These are phyloP conservation scores for Lepidostoma basale DNA, from an alignment of 1,140 invertebrate species.

Conservation along the genomic window DNA sequence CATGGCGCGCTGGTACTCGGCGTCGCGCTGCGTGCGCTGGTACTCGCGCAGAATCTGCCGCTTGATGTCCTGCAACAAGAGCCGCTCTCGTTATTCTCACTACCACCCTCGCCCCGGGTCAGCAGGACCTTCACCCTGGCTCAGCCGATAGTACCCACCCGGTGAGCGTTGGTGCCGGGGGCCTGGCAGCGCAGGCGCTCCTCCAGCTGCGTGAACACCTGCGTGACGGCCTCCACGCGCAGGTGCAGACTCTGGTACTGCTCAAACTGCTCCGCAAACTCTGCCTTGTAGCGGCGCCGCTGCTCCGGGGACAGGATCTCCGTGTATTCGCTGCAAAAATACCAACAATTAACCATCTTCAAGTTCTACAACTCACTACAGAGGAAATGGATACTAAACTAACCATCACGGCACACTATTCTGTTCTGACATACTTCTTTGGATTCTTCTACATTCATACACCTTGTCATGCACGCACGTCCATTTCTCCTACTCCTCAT, in stretches of 20 bases:
- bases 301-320: conserved; percentile 77
- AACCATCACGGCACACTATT: background rate
- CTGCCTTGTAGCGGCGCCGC: conserved; percentile 82
- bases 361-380: background rate
- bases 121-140: too few species aligned
- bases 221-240: conserved; percentile 76
- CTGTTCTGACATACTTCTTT: too few species aligned
- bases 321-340: conserved; percentile 73
- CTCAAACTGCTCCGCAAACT: conserved; percentile 84
- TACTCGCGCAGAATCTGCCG: conserved; percentile 84
- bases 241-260: conserved; percentile 81
- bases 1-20: conserved; percentile 72
- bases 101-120: too few species aligned
- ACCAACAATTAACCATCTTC: background rate
- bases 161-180: conserved; percentile 57
- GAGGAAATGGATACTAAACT: background rate
- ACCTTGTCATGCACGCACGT: too few species aligned
- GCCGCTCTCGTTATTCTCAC: background rate
- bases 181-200: conserved; percentile 65
- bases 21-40: conserved; percentile 75
- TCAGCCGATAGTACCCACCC: conserved; percentile 56
- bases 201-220: conserved; percentile 77
- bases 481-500: too few species aligned
- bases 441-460: too few species aligned
- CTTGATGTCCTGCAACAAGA: conserved; percentile 67